Base-by-base conservation (phyloP, 2,113 vertebrate genomes). In the Rhea pennata region DNA sequence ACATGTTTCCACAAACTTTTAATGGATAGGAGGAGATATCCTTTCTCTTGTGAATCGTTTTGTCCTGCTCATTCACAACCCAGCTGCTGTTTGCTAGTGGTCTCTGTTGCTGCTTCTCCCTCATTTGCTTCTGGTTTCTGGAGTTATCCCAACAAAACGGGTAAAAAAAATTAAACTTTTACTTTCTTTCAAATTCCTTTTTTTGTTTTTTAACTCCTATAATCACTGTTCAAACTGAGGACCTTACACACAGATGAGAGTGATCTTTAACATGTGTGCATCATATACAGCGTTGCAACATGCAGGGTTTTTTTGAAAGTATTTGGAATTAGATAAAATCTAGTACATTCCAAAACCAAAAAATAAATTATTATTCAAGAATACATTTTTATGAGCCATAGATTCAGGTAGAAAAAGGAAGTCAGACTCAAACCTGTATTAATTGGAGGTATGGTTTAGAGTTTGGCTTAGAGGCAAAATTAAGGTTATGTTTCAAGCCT, bases 21-120 rank as follows among this genome's bases (percentile, higher is more conserved):
- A 3, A 53, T 65, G 48, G n/a, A 19, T 31, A 90, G 26, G 9
- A 78, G 27, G 19, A 73, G 23, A 29, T 78, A 73, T 40, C 22
- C 39, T 61, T 87, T 91, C 77, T 69, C 42, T 91, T 92, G 15
- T 39, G 78, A 96, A 54, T 20, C 31, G 16, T 83, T 88, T 84
- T 70, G 64, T 91, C 95, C 93, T 96, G 78, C 85, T 92, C 84
- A 95, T 97, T 96, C 69, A 42, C 67, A 65, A 81, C 15, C 21
- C 84, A 96, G 82, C 92, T 98, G 92, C 51, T 93, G 73, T 82
- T 97, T 90, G 36, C 95, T 94, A 93, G 96, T 95, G 96, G 92
- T 96, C 92, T 94, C 50, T 61, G 27, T 66, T 64, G 40, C 17
- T 70, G 4, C 22, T 91, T 84, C 46, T 71, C 17, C 26, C 19